These are phyloP conservation scores for Alectura lathami DNA, from an alignment of 2,113 vertebrate genomes.

Conservation along the genomic window DNA sequence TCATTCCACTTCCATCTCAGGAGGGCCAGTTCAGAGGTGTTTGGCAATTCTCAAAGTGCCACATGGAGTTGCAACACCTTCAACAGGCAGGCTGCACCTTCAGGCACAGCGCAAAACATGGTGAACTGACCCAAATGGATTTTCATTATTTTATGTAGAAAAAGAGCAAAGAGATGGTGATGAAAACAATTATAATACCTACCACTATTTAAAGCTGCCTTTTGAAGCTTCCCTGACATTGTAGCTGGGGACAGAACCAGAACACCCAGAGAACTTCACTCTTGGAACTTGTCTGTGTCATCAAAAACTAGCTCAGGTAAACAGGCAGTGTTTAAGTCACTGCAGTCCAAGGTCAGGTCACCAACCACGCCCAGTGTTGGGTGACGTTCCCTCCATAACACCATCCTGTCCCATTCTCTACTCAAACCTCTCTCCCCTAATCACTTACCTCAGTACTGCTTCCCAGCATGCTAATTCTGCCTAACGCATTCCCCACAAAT, in stretches of 20 bases:
- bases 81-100: neutral
- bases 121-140: neutral
- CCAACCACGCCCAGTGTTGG: rapidly evolving
- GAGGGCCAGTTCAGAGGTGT: neutral
- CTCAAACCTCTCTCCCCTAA: neutral
- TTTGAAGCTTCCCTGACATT: neutral
- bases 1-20: neutral
- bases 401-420: neutral
- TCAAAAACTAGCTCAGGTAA: neutral
- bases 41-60: neutral
- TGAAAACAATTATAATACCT: neutral
- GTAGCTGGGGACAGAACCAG: neutral
- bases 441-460: neutral
- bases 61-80: neutral
- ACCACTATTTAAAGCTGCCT: neutral
- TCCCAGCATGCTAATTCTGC: neutral
- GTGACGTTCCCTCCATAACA: neutral
- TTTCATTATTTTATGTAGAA: neutral
- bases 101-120: neutral
- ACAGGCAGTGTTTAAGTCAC: neutral
- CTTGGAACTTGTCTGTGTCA: neutral
- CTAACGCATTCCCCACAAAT: neutral
- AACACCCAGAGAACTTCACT: neutral
- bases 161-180: neutral
- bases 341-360: neutral